Base-by-base conservation (phyloP, 2,888 invertebrate genomes). In the Lithodes maja region DNA sequence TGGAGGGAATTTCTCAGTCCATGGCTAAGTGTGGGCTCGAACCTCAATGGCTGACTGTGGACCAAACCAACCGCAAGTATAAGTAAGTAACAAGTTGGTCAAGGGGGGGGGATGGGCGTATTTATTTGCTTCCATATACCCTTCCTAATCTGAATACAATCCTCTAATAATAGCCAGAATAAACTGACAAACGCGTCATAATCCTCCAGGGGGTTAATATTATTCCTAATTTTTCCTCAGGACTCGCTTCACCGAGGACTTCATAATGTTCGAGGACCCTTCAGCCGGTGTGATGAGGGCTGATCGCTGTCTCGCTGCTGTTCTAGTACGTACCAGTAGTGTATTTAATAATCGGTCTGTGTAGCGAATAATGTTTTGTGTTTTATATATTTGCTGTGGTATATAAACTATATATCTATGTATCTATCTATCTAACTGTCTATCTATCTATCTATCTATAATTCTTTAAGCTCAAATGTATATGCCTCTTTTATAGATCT, bases 171-270 rank as follows among this genome's bases (percentile, higher is more conserved):
- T 33, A 33, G 33, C 33, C 33, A 33, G 33, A 33, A 33, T 33
- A 33, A 33, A 33, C 33, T 33, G 33, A 33, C 33, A 33, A 33
- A 33, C 33, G 33, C 33, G 33, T 33, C 33, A 33, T 33, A 33
- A 33, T 33, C 33, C 33, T 33, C 33, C 33, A 33, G 33, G 33
- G 33, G 33, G 33, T 33, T 33, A 33, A 33, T n/a, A 54, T 5
- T 0, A 17, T 17, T n/a, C 5, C 12, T 9, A 15, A 3, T 1
- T 15, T 9, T 33, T 15, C 52, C 9, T 17, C 85, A 85, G 85
- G 53, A 78, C 85, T 1, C 61, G 69, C 61, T 78, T 85, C 78
- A 77, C 85, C 50, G 78, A 85, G 9, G 85, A 85, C 78, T 85
- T 68, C 77, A 53, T n/a, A 7, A 68, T 77, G 17, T 68, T 85